Base-by-base conservation (phyloP, 1,140 invertebrate genomes). In the Drosophila lini region DNA sequence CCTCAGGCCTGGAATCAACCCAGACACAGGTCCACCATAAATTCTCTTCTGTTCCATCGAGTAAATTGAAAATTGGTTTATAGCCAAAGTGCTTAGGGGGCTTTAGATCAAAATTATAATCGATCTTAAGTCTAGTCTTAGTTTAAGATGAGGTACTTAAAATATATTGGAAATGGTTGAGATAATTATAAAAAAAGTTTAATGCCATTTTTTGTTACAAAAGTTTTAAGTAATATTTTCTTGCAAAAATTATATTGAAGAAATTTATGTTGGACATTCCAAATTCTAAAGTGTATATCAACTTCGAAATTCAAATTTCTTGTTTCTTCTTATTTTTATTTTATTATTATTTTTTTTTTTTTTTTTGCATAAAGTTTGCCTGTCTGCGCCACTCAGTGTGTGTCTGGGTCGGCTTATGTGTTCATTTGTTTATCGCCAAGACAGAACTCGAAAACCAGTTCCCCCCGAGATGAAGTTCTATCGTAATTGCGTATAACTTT, bases 401-500 rank as follows among this genome's bases (percentile, higher is more conserved):
- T 67, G 63, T 74, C 77, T 41, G 55, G 55, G 32, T 65, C 74
- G 67, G 76, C 62, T 74, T 86, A 86, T 78, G 78, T 84, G 64
- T 86, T 84, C 81, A 86, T 84, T 84, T 86, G 81, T 80, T 67
- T 84, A 60, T 77, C 53, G 68, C 41, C 44, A 60, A 59, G 57
- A 44, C 63, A 65, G 64, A 62, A 58, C 44, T 45, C 22, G 59
- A 74, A 69, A 75, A 74, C 70, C 59, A 63, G 70, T 75, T 73
- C 56, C 13, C 38, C 11, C 40, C 61, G 25, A 77, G 74, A 68
- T 82, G 83, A 71, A 88, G 83, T 78, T 88, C 83, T 79, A 82
- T 75, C 75, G 81, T 64, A 85, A 85, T 88, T 85, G 83, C 83
- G 82, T 88, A 82, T 79, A 82, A 71, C 82, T 86, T 88, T 68